Percentiles rank a stretch among this genome's conserved stretches.
Evolutionary conservation across 1,140 invertebrate genomes (phyloP).

Genomic region (Diorhabda elongata): DNA sequence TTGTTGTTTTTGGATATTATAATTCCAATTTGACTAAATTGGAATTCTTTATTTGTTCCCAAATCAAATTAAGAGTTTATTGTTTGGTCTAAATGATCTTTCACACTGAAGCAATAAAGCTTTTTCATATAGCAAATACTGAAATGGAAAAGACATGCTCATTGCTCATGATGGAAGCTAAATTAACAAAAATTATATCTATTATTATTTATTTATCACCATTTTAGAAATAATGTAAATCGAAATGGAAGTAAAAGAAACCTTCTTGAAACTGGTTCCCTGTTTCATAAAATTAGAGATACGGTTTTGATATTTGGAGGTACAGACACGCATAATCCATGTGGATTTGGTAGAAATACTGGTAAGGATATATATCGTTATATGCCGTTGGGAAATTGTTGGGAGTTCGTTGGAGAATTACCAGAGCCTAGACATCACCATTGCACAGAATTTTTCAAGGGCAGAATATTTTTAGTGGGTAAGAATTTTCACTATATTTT

Average conservation of each 20-base stretch:
- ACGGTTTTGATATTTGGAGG: conserved; percentile 58
- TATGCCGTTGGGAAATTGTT: conserved; percentile 52
- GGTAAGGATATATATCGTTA: conserved; percentile 57
- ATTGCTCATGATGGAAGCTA: too few relatives aligned
- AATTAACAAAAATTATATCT: too few relatives aligned
- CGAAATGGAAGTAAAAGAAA: conserved; percentile 36
- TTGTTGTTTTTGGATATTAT: too few relatives aligned
- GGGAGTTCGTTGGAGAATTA: conserved; percentile 57
- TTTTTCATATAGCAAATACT: too few relatives aligned
- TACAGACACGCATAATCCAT: conserved; percentile 54
- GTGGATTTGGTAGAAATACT: conserved; percentile 50
- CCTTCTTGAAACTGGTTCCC: conserved; percentile 48
- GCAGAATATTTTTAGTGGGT: conserved; percentile 57
- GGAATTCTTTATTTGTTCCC: too few relatives aligned
- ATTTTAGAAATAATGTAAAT: not conserved
- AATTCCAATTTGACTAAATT: too few relatives aligned
- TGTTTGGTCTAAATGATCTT: too few relatives aligned
- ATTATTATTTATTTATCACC: not conserved
- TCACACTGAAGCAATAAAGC: too few relatives aligned
- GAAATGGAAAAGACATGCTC: too few relatives aligned
- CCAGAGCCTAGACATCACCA: conserved; percentile 59
- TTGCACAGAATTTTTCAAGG: conserved; percentile 53
- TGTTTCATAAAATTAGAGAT: conserved; percentile 54
- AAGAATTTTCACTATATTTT: not conserved
- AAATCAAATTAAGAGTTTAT: too few relatives aligned